Evolutionary conservation across 2,113 vertebrate species (phyloP).

Genomic region (Litocranius walleri): DNA sequence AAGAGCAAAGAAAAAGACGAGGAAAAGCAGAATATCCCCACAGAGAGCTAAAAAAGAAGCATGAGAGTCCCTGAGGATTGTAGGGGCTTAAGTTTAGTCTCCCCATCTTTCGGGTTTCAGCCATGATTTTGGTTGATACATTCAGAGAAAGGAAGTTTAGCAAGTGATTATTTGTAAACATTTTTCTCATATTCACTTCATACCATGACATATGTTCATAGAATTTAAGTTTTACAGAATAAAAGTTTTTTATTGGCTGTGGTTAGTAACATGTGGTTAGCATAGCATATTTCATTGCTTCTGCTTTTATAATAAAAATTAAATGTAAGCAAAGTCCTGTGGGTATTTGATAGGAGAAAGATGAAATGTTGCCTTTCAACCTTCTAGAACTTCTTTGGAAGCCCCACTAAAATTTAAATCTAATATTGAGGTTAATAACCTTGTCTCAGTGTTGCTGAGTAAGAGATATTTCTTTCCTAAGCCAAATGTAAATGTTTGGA

Average conservation of each 20-base stretch:
- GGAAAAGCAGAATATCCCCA: not conserved
- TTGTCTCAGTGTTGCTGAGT: constrained; percentile 24
- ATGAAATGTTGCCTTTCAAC: not conserved
- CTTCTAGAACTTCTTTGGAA: not conserved
- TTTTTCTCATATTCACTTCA: not conserved
- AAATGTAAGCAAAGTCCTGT: not conserved
- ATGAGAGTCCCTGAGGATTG: not conserved
- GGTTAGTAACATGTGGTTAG: not conserved
- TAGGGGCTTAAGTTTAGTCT: not conserved
- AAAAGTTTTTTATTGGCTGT: not conserved
- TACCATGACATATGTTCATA: not conserved
- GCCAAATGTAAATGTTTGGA: constrained; percentile 14
- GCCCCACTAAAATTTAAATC: not conserved
- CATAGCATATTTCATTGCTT: not conserved
- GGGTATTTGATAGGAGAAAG: not conserved
- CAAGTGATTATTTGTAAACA: not conserved
- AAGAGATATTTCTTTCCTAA: constrained; percentile 2
- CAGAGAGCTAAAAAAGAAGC: not conserved
- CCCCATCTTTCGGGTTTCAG: not conserved
- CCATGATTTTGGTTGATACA: not conserved
- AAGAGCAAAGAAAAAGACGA: not conserved
- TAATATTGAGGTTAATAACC: not conserved
- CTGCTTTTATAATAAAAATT: not conserved
- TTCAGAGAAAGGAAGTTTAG: not conserved
- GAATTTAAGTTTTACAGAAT: not conserved